Conservation (phyloP, 2,113 vertebrate species). For the Shinisaurus crocodilurus region DNA sequence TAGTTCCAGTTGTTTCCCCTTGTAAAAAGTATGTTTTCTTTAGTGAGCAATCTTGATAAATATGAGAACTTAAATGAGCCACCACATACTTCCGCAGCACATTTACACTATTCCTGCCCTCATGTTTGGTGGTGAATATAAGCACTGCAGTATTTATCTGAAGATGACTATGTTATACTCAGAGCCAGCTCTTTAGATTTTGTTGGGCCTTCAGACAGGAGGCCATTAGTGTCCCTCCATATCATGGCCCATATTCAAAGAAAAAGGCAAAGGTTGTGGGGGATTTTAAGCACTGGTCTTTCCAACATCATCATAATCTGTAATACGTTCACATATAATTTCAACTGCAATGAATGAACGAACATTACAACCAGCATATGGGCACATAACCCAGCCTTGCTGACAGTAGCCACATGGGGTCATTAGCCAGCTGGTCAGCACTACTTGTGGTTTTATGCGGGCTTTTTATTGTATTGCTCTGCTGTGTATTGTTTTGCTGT, state of each 20-base stretch:
- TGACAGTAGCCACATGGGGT: not conserved
- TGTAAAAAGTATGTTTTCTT: slow-evolving; percentile 4
- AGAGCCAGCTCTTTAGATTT: not conserved
- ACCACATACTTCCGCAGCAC: not conserved
- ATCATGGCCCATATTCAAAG: not conserved
- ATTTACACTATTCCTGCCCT: not conserved
- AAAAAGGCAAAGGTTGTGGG: not conserved
- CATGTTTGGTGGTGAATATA: not conserved
- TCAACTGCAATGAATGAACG: not conserved
- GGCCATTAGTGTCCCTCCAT: not conserved
- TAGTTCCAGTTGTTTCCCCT: not conserved
- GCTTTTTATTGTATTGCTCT: not conserved
- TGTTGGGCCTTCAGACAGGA: not conserved
- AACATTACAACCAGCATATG: not conserved
- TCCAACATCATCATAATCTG: not conserved
- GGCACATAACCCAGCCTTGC: not conserved
- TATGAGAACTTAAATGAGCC: not conserved
- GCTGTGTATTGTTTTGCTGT: not conserved
- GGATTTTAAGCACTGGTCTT: not conserved
- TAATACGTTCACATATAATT: not conserved
- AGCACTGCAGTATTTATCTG: not conserved
- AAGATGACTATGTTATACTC: not conserved
- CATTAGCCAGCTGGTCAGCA: not conserved
- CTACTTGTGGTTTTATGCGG: not conserved
- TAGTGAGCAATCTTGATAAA: not conserved